Conservation (phyloP, 2,797 vertebrate genomes). For the Xerus rutilus region DNA sequence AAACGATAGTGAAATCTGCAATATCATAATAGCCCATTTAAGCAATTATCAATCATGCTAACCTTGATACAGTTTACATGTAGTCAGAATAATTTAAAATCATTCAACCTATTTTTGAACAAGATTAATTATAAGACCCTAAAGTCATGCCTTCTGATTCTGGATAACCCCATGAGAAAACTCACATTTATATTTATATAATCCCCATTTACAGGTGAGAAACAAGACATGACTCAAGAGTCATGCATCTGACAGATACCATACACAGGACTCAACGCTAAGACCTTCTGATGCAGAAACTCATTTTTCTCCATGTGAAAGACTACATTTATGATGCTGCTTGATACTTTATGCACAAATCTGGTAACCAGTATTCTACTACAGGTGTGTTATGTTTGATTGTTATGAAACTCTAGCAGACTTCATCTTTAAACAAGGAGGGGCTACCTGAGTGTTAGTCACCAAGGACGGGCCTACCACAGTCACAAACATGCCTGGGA, state of each 20-base stretch:
- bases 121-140: background rate
- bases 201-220: background rate
- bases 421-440: background rate
- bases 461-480: no score
- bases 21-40: background rate
- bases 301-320: background rate
- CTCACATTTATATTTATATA: background rate
- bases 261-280: background rate
- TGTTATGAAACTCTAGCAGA: background rate
- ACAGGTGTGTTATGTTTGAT: background rate
- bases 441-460: background rate
- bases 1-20: background rate
- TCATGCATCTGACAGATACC: background rate
- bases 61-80: background rate
- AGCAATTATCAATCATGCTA: background rate
- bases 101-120: background rate
- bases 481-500: background rate
- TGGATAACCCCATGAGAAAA: background rate
- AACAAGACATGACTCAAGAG: slow-evolving; percentile 29
- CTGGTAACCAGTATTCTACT: background rate
- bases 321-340: background rate
- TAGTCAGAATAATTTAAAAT: background rate
- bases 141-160: background rate
- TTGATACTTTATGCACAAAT: background rate
- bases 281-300: background rate